Base-by-base conservation (phyloP, 1,140 invertebrate species). In the Spodoptera litura region DNA sequence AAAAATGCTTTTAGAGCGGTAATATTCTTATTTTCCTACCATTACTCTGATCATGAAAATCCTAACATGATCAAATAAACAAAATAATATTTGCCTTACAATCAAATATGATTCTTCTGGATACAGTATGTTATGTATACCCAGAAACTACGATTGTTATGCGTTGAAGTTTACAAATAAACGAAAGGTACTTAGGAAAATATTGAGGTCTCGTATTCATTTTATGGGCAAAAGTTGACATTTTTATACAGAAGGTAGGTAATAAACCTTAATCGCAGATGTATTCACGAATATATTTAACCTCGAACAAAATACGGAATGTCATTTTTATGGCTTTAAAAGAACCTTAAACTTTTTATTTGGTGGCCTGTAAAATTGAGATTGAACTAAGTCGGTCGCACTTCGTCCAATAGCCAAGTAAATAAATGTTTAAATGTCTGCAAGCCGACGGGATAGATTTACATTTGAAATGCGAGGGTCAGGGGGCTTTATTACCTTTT, bases 401-500 rank as follows among this genome's bases (percentile, higher is more conserved):
- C 83, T 78, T 70, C 68, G 71, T 59, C 73, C 77, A 78, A 81
- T 78, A 68, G 72, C 72, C 55, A 71, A 59, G 79, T 78, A 81
- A 84, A 82, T 83, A 85, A 85, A 85, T 85, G 81, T 83, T 85
- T 80, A 81, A 83, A 79, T 81, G 78, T 81, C 77, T 76, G 55
- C 56, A 73, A 80, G 78, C 68, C 62, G 72, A 59, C 81, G 82
- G 78, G 56, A 70, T 83, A 75, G 80, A 85, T 85, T 85, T 83
- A 85, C 82, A 85, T 85, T 83, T 83, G 79, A 85, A 85, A 83
- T 85, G 80, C 74, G 58, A 78, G 80, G 84, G 84, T 81, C 78
- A 79, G 75, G 25, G 25, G 38, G 80, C 75, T 83, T 85, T 83
- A 85, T 85, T 83, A 80, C 78, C 73, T 81, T 82, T 82, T 83